Base-by-base conservation (phyloP, 2,888 invertebrate genomes). In the Melieria omissa region DNA sequence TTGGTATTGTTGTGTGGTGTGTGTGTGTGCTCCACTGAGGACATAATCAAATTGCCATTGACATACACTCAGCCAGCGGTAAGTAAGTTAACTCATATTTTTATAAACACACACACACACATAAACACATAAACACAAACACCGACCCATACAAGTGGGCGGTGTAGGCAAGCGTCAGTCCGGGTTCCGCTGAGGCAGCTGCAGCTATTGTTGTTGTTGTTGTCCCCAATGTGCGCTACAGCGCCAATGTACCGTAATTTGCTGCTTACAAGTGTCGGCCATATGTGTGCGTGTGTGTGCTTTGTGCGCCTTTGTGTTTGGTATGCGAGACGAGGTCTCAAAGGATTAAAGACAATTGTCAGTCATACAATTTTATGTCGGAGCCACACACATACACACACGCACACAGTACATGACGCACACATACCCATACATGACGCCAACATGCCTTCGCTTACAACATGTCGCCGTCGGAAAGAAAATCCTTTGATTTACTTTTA, bases 321-420 rank as follows among this genome's bases (percentile, higher is more conserved):
- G 64, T n/a, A 49, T 16, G 52, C 46, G 47, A 52, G 60, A 12
- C 64, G 10, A 47, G 69, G 73, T 57, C 74, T 74, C 69, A 75
- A 74, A 74, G 75, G 75, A 75, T 71, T 72, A 64, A 68, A 73
- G 69, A 66, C 71, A 75, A 71, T 71, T 73, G 75, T 73, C 66
- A 67, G 63, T 42, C 46, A 67, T 62, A 60, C 64, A 62, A 47
- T 57, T 14, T 65, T 52, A 12, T 41, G 8, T 29, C 41, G 10
- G n/a, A 14, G n/a, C 7, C 0, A 29, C 29, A 0, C n/a, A 14
- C 29, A 16, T 42, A n/a, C 55, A 29, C n/a, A 14, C 10, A 42
- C 2, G 14, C 3, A 44, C n/a, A 16, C 16, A 8, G 4, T 49
- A 14, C 3, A 10, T n/a, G 6, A 12, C 41, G 47, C 57, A 6